phyloP scores from a whole-genome alignment of 2,113 vertebrate genomes.

The Coreoperca whiteheadi region DNA sequence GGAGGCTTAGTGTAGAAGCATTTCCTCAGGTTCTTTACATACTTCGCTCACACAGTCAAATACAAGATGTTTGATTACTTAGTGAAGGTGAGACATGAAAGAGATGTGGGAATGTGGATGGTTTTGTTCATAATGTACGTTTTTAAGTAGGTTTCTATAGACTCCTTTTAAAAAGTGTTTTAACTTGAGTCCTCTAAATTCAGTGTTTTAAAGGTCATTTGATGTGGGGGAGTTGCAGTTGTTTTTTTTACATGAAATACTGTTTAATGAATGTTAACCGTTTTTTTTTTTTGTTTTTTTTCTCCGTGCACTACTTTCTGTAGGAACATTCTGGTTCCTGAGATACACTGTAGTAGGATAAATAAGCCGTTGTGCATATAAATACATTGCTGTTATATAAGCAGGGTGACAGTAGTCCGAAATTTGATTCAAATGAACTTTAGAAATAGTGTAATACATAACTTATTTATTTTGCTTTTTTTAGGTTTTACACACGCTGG shows the following conservation, averaged over 20 bases:
- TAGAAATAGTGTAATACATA: background rate
- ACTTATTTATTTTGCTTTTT: background rate
- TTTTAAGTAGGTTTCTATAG: background rate
- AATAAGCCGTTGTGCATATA: background rate
- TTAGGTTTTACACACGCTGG: constrained; percentile 95
- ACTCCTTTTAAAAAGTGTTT: background rate
- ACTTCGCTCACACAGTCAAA: constrained; percentile 18
- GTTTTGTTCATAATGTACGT: background rate
- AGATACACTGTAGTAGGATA: background rate
- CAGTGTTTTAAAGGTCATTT: background rate
- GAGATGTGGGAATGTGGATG: background rate
- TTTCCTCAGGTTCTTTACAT: constrained; percentile 37
- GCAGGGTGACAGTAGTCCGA: background rate
- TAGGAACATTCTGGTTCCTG: background rate
- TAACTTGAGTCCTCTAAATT: background rate
- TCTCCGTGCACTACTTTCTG: background rate
- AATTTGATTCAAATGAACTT: background rate
- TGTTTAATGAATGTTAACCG: background rate
- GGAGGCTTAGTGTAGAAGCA: background rate
- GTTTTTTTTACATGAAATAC: background rate
- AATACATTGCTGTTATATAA: background rate
- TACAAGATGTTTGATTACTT: background rate
- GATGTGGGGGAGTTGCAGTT: no score
- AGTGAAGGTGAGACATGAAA: background rate
- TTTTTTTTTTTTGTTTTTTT: no score